Evolutionary conservation across 2,888 invertebrate genomes (phyloP), one percentile per base, ranked within the genome.

Genomic region (Therioaphis trifolii): DNA sequence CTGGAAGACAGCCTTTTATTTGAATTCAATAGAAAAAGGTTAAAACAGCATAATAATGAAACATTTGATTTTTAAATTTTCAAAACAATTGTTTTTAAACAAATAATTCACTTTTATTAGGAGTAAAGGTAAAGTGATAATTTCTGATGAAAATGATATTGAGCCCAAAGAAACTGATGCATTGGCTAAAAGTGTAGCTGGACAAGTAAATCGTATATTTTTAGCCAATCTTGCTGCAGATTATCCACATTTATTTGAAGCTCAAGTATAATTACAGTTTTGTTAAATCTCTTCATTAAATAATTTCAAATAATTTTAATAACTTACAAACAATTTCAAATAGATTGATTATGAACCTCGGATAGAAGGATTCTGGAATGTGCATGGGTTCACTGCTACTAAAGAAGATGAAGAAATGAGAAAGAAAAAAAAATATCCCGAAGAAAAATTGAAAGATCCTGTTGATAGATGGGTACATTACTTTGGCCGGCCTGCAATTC

Each of bases 351-450:
- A 92, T 87, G 91, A 94, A 85, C 94, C 97, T 4, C 90, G 95
- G 27, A 91, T 95, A 86, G 95, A 96, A 90, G 94, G 96, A 40
- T 95, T 94, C 89, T 98, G 97, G 97, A 91, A 91, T 87, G 91
- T 92, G 55, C 95, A 95, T 77, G 94, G 95, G 77, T 91, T 94
- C 86, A 88, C 92, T 85, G 91, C 93, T 0, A 90, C 93, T 0
- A 87, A 88, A 63, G 87, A 46, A 55, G 82, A 86, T 55, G 85
- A 43, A 21, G 86, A 86, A 84, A 49, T 84, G 69, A 84, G 85
- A 14, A 35, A 40, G 55, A 15, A 86, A 46, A 85, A 87, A 35
- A 85, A 85, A 58, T 90, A 89, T 89, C 87, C 89, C 7, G 90
- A 90, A 87, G 87, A 90, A 0, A 88, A 88, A 35, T 88, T 89